Percentiles rank a stretch among this genome's conserved stretches.
These are phyloP conservation scores for Drosophila nr. perissopoda DNA, from an alignment of 2,888 invertebrate species.

Conservation along the genomic window DNA sequence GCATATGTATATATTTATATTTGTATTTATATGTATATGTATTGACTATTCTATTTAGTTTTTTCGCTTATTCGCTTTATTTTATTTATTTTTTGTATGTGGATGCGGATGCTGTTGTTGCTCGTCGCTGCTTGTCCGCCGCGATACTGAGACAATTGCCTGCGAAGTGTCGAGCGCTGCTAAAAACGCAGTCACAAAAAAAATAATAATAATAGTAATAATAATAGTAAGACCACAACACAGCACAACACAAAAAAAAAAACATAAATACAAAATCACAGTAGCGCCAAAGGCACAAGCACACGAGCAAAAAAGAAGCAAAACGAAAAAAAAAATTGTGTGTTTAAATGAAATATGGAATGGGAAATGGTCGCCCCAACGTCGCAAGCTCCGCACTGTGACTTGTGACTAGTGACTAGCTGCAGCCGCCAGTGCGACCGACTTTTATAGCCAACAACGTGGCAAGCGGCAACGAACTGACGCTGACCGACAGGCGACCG, in stretches of 20 bases:
- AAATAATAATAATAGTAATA: slow-evolving; percentile 13
- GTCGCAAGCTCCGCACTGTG: slow-evolving; percentile 55
- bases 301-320: slow-evolving; percentile 19
- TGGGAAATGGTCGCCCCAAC: slow-evolving; percentile 52
- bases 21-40: neutral
- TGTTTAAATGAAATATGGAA: slow-evolving; percentile 46
- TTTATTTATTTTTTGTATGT: slow-evolving; percentile 3
- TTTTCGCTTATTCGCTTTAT: neutral
- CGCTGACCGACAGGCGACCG: slow-evolving; percentile 21
- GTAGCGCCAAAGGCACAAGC: slow-evolving; percentile 11
- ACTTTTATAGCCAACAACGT: slow-evolving; percentile 76
- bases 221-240: slow-evolving; percentile 21
- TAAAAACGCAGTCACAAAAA: slow-evolving; percentile 12
- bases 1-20: neutral
- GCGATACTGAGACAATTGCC: slow-evolving; percentile 58
- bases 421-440: slow-evolving; percentile 58
- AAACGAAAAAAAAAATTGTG: slow-evolving; percentile 3
- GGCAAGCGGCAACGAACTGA: slow-evolving; percentile 32
- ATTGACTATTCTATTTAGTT: neutral
- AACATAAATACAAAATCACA: slow-evolving; percentile 14
- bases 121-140: slow-evolving; percentile 66
- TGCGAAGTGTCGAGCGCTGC: slow-evolving; percentile 22
- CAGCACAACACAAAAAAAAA: slow-evolving; percentile 9
- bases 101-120: slow-evolving; percentile 51
- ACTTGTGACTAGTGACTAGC: slow-evolving; percentile 57